Evolutionary conservation across 2,113 vertebrate species (phyloP).

Genomic region (Paradisaea rubra): DNA sequence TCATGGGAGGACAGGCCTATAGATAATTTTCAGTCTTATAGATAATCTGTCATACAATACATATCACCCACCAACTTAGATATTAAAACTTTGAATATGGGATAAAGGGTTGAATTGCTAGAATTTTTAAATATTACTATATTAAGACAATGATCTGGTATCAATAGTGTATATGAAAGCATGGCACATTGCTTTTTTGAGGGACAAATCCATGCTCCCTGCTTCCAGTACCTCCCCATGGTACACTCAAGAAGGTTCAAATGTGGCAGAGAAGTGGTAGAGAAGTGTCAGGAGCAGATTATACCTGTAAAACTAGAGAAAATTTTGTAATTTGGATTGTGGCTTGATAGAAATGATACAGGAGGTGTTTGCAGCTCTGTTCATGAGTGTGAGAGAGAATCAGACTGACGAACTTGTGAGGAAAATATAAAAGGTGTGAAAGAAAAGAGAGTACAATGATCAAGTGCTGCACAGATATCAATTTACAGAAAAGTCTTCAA

Average conservation of each 20-base stretch:
- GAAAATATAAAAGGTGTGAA: neutral
- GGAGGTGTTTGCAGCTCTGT: neutral
- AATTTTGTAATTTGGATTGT: neutral
- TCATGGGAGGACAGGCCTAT: neutral
- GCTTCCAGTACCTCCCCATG: neutral
- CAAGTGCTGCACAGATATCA: neutral
- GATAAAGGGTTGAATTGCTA: neutral
- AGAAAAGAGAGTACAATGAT: neutral
- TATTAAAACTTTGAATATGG: neutral
- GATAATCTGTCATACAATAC: neutral
- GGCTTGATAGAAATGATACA: neutral
- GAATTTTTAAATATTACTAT: neutral
- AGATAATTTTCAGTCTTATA: neutral
- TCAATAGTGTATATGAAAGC: neutral
- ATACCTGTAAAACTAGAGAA: neutral
- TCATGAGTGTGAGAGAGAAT: neutral
- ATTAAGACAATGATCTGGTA: neutral
- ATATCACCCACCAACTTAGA: neutral
- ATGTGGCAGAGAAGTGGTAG: neutral
- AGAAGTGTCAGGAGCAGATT: neutral
- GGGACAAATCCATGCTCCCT: neutral
- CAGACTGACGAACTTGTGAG: rapidly evolving
- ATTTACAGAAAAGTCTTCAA: neutral
- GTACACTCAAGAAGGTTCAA: neutral
- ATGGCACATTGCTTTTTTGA: neutral